Percentiles rank a stretch among this genome's conserved stretches.
phyloP scores from a whole-genome alignment of 1,140 invertebrate genomes.

The Pseudomyrmex dendroicus region DNA sequence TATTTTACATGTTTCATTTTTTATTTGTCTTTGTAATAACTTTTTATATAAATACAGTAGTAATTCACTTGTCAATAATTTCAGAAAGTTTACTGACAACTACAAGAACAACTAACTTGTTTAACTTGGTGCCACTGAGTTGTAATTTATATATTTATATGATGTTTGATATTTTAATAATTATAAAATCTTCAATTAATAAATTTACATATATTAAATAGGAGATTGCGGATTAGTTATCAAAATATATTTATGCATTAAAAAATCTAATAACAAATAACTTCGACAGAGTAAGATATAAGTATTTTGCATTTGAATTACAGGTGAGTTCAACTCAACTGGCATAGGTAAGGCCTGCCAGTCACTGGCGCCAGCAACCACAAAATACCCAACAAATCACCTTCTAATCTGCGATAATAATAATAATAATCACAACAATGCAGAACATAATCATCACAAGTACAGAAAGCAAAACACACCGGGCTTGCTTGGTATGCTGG shows the following conservation, averaged over 20 bases:
- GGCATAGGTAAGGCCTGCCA: conserved; percentile 83
- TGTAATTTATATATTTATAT: too few species aligned
- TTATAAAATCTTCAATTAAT: too few species aligned
- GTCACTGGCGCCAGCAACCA: conserved; percentile 84
- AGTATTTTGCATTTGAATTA: conserved; percentile 52
- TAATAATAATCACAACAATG: conserved; percentile 84
- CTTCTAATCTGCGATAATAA: conserved; percentile 85
- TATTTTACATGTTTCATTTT: background rate
- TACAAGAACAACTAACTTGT: too few species aligned
- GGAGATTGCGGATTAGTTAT: background rate
- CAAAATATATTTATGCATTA: background rate
- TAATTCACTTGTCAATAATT: too few species aligned
- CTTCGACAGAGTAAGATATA: background rate
- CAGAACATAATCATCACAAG: conserved; percentile 86
- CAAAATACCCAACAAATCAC: conserved; percentile 84
- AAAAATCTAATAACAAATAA: background rate
- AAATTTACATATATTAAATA: background rate
- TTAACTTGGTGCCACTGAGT: too few species aligned
- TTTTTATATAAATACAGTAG: background rate
- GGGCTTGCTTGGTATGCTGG: conserved; percentile 82
- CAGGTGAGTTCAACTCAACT: conserved; percentile 84
- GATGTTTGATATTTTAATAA: too few species aligned
- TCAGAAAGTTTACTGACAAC: too few species aligned
- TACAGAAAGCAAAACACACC: conserved; percentile 83
- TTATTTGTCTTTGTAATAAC: background rate